Evolutionary conservation across 2,888 invertebrate genomes (phyloP).

Genomic region (Piscicola geometra): DNA sequence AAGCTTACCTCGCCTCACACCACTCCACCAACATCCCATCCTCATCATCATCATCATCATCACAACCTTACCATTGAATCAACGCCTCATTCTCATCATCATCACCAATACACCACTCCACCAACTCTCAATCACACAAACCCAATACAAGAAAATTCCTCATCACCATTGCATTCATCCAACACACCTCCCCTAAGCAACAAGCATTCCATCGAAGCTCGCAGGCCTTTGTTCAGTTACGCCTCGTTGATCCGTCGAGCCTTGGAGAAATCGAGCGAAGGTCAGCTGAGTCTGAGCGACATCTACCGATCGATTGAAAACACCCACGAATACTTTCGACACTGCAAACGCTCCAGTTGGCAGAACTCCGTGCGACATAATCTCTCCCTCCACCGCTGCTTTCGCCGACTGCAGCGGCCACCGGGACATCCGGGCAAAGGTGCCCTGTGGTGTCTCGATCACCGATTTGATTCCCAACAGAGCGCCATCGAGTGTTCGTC

Average conservation of each 20-base stretch:
- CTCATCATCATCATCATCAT: too few species aligned
- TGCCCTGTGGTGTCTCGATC: not conserved
- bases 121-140: not conserved
- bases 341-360: slow-evolving; percentile 60
- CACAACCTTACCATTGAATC: not conserved
- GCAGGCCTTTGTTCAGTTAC: slow-evolving; percentile 63
- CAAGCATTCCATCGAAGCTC: slow-evolving; percentile 48
- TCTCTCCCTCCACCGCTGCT: slow-evolving; percentile 68
- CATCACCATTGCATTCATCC: not conserved
- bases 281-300: slow-evolving; percentile 70
- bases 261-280: slow-evolving; percentile 65
- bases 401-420: slow-evolving; percentile 68
- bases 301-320: slow-evolving; percentile 71
- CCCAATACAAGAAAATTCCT: not conserved
- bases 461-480: not conserved
- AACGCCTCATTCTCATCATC: too few species aligned
- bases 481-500: not conserved
- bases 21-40: too few species aligned
- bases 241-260: slow-evolving; percentile 69
- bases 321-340: slow-evolving; percentile 64
- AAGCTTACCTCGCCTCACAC: not conserved
- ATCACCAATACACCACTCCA: too few species aligned
- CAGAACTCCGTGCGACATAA: slow-evolving; percentile 72
- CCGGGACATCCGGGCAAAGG: slow-evolving; percentile 71
- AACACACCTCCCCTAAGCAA: not conserved